phyloP scores from a whole-genome alignment of 2,888 invertebrate genomes.

The Lithosia quadra region DNA sequence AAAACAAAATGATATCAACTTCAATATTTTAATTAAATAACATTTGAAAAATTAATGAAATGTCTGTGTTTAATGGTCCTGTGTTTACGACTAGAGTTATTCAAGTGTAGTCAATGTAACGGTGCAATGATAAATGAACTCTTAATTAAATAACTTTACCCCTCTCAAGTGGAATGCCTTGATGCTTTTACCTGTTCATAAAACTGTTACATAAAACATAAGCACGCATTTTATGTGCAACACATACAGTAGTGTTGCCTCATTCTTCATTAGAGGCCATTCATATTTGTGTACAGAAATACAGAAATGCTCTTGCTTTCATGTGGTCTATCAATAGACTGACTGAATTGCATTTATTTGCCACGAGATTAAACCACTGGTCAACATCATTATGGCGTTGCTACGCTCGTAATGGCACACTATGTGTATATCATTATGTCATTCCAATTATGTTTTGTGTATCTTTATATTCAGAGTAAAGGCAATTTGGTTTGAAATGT shows the following conservation, averaged over 20 bases:
- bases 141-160: conserved; percentile 8
- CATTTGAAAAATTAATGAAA: no score
- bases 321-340: background rate
- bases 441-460: background rate
- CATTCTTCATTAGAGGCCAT: background rate
- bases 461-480: background rate
- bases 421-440: background rate
- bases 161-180: background rate
- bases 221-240: background rate
- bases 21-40: conserved; percentile 4
- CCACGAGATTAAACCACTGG: background rate
- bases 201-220: background rate
- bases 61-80: conserved; percentile 14
- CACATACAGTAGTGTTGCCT: background rate
- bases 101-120: conserved; percentile 1
- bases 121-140: conserved; percentile 10
- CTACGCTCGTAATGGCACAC: background rate
- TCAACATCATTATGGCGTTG: background rate
- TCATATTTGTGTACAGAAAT: background rate
- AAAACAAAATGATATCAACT: background rate
- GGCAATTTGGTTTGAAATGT: background rate
- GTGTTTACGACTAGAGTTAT: conserved; percentile 2
- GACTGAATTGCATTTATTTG: background rate
- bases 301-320: background rate
- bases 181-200: background rate